These are phyloP conservation scores for Monochamus saltuarius DNA, from an alignment of 1,140 invertebrate genomes.

Conservation along the genomic window DNA sequence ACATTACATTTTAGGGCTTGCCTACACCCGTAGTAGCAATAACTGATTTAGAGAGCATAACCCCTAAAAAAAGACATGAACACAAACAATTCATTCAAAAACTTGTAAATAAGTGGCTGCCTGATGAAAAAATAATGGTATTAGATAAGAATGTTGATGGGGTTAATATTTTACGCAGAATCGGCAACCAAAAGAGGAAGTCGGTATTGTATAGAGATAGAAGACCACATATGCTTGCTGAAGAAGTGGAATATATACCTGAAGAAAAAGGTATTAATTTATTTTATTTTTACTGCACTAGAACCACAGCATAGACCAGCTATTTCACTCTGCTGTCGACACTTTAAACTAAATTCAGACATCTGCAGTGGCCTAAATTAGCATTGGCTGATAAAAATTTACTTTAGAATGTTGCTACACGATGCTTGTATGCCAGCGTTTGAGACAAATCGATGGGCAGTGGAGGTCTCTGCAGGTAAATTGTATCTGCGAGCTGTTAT, in stretches of 20 bases:
- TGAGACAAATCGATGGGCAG: too few relatives aligned
- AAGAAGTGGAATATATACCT: conserved; percentile 70
- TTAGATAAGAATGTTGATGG: conserved; percentile 77
- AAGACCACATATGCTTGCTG: conserved; percentile 78
- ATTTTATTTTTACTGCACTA: too few relatives aligned
- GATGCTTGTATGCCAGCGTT: too few relatives aligned
- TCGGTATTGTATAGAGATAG: conserved; percentile 72
- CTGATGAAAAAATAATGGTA: conserved; percentile 77
- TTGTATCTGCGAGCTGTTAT: too few relatives aligned
- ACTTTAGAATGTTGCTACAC: too few relatives aligned
- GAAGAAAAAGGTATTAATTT: conserved; percentile 53
- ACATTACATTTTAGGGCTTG: conserved; percentile 60
- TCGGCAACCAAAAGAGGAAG: conserved; percentile 80
- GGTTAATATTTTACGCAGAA: conserved; percentile 74
- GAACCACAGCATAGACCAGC: too few relatives aligned
- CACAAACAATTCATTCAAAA: conserved; percentile 76
- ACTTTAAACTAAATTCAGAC: too few relatives aligned
- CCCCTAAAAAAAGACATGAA: conserved; percentile 71
- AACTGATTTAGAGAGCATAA: conserved; percentile 73
- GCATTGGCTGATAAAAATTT: too few relatives aligned
- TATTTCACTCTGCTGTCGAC: too few relatives aligned
- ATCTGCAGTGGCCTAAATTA: too few relatives aligned
- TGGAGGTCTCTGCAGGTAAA: too few relatives aligned
- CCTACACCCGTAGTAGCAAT: conserved; percentile 75
- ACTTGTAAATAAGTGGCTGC: conserved; percentile 74